Evolutionary conservation across 2,888 invertebrate genomes (phyloP), one percentile per base, ranked within the genome.

Genomic region (Drosophila atripex): DNA sequence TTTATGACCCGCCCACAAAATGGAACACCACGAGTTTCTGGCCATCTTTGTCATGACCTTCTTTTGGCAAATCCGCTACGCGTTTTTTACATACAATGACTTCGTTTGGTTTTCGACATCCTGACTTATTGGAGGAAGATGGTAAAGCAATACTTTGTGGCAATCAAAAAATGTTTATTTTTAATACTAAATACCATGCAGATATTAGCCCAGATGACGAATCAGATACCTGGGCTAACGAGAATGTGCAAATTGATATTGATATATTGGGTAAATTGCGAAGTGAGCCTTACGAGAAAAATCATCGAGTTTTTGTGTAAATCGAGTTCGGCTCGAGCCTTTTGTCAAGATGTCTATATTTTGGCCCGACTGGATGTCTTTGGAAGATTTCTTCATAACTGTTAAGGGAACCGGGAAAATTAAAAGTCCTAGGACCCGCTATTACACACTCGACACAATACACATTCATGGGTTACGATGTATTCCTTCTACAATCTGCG

Each of bases 11-110:
- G 64, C 71, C 71, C 70, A 71, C 69, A 38, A 52, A 49, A 49
- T 38, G 52, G 21, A 21, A 45, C 39, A 78, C 25, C 75, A 84
- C 25, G 86, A 89, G 39, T 84, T 84, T 49, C 53, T 78, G 0
- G 61, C 77, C 6, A 68, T 87, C 5, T 78, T 70, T 41, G 61
- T 75, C 25, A 28, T 82, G 25, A 63, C 77, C 0, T 65, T 77
- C 23, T 83, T 63, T 41, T 78, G 79, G 79, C 74, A 82, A 52
- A 6, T 61, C 1, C 49, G 38, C 0, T 45, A 32, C 12, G 7
- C 9, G 1, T 47, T 38, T 2, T 70, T 70, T n/a, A 71, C 78
- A 11, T 58, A 70, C 6, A 7, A n/a, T 0, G 54, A 66, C 5
- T 39, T 16, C n/a, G 38, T 65, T 11, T 55, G 65, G 55, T 6